phyloP scores from a whole-genome alignment of 92 coral and sea anemone species.

The Epizoanthus scotinus region DNA sequence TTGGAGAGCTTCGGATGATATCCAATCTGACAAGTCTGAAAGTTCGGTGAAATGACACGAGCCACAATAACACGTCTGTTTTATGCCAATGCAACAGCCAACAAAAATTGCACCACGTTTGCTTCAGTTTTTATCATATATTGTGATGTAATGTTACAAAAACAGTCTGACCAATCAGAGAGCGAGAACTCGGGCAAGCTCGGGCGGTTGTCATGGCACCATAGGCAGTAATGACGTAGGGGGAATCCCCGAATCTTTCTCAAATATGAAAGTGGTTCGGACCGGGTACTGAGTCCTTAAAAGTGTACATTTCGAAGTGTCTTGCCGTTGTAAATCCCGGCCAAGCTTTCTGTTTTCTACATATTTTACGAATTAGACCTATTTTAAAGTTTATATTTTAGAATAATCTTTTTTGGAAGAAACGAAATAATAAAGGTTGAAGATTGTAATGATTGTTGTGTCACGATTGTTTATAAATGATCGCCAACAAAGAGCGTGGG shows the following conservation, averaged over 20 bases:
- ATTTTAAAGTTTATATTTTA: too few relatives aligned
- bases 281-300: neutral
- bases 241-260: conserved; percentile 73
- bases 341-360: neutral
- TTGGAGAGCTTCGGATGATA: neutral
- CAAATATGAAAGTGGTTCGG: neutral
- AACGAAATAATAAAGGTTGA: neutral
- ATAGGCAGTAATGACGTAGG: conserved; percentile 47
- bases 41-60: neutral
- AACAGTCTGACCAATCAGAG: conserved; percentile 52
- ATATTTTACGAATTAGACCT: too few relatives aligned
- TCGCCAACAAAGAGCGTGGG: conserved; percentile 13
- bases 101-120: conserved; percentile 56
- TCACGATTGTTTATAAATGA: neutral
- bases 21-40: neutral
- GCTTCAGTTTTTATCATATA: conserved; percentile 30
- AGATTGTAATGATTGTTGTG: neutral
- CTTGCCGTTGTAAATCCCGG: neutral
- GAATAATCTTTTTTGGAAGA: neutral
- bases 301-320: neutral
- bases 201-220: conserved; percentile 58
- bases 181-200: conserved; percentile 44
- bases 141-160: conserved; percentile 56
- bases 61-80: neutral
- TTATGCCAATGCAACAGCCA: conserved; percentile 51